Percentiles rank a stretch among this genome's conserved stretches.
Evolutionary conservation across 2,113 vertebrate species (phyloP).

Genomic region (Ardeotis arabs): DNA sequence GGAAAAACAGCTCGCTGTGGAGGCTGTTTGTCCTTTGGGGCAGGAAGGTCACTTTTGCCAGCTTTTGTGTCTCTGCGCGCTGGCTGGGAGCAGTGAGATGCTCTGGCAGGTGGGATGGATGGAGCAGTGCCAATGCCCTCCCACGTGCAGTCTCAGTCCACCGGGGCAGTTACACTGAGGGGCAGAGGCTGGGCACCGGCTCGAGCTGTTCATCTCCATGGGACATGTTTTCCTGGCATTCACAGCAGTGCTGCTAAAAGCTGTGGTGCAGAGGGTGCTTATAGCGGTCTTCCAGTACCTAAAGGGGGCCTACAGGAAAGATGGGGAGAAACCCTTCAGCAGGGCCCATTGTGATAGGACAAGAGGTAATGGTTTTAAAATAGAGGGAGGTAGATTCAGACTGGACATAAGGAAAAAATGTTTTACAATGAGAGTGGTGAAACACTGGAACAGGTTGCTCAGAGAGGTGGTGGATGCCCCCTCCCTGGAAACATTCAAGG

Average conservation of each 20-base stretch:
- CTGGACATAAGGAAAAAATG: too few species aligned
- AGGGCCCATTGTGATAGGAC: too few species aligned
- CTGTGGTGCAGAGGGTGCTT: too few species aligned
- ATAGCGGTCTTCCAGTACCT: too few species aligned
- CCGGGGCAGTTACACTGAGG: background rate
- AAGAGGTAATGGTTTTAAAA: too few species aligned
- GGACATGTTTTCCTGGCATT: rapidly evolving
- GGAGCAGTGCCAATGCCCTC: background rate
- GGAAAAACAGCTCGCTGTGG: background rate
- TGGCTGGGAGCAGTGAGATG: background rate
- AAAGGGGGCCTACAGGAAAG: too few species aligned
- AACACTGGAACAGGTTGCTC: too few species aligned
- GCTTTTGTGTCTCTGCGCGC: rapidly evolving
- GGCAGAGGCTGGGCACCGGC: background rate
- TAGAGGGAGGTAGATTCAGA: too few species aligned
- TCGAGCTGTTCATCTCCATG: background rate
- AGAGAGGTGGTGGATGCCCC: too few species aligned
- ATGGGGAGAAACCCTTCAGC: too few species aligned
- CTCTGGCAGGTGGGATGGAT: background rate
- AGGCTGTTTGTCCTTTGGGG: background rate
- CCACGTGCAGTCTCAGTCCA: background rate
- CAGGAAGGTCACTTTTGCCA: background rate
- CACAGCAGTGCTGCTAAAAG: rapidly evolving
- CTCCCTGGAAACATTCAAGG: too few species aligned
- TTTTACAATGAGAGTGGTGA: too few species aligned